These are phyloP conservation scores for Cepphus grylle DNA, from an alignment of 2,113 vertebrate genomes.

Conservation along the genomic window DNA sequence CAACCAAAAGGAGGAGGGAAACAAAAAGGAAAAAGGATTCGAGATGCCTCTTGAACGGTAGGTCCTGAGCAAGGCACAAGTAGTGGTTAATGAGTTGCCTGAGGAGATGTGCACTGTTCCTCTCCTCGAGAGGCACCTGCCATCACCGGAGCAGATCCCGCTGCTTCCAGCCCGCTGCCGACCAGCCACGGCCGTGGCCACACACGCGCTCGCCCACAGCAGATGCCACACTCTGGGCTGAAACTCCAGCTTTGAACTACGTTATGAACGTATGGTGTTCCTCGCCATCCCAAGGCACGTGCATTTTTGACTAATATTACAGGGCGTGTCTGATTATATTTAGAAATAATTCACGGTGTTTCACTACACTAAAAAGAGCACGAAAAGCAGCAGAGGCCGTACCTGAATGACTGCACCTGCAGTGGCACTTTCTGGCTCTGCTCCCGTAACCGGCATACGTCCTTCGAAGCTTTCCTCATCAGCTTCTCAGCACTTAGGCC, in stretches of 20 bases:
- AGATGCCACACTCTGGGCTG: background rate
- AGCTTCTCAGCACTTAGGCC: constrained; percentile 79
- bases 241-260: background rate
- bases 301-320: background rate
- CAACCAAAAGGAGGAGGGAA: background rate
- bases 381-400: background rate
- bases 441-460: constrained; percentile 81
- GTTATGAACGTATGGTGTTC: background rate
- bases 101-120: background rate
- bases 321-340: background rate
- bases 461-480: constrained; percentile 83
- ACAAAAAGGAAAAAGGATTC: background rate
- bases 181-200: background rate
- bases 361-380: background rate
- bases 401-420: constrained; percentile 88
- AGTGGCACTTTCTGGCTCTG: constrained; percentile 83
- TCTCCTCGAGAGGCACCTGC: background rate
- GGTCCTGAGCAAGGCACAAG: background rate
- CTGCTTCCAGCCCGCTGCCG: background rate
- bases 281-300: background rate
- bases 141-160: background rate
- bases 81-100: background rate
- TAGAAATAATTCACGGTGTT: background rate
- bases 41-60: background rate
- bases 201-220: background rate